Conservation (phyloP, 2,797 vertebrate genomes). For the Gymnoscopelus braueri region DNA sequence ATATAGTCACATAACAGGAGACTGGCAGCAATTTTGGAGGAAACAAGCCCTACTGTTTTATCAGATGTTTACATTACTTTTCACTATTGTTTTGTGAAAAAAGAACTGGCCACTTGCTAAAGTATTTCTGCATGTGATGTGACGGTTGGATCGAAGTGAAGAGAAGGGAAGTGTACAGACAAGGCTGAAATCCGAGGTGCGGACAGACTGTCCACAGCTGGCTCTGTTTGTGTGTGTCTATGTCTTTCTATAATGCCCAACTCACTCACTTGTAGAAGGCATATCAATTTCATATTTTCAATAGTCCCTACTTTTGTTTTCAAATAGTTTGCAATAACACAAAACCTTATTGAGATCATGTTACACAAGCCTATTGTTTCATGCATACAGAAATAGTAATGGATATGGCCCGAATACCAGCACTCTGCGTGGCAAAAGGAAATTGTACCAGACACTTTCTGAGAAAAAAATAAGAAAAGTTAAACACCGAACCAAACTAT, state of each 20-base stretch:
- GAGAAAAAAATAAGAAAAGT: too few relatives aligned
- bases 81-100: neutral
- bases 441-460: neutral
- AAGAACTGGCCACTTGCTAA: neutral
- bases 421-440: neutral
- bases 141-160: neutral
- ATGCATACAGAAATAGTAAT: neutral
- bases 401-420: neutral
- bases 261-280: constrained; percentile 12
- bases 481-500: too few relatives aligned
- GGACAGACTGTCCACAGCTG: constrained; percentile 17
- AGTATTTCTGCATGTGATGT: constrained; percentile 18
- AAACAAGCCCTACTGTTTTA: constrained; percentile 37
- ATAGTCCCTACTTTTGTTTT: neutral
- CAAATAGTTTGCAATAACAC: neutral
- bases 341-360: constrained; percentile 1
- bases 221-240: neutral
- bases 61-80: constrained; percentile 24
- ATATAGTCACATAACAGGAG: constrained; percentile 2
- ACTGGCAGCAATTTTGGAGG: constrained; percentile 30
- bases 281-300: constrained; percentile 16
- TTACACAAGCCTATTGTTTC: neutral
- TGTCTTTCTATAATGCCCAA: constrained; percentile 15
- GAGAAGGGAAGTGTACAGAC: constrained; percentile 23
- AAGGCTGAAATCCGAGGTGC: constrained; percentile 20